These are phyloP conservation scores for Sisyra terminalis DNA, from an alignment of 2,888 invertebrate genomes.

Conservation along the genomic window DNA sequence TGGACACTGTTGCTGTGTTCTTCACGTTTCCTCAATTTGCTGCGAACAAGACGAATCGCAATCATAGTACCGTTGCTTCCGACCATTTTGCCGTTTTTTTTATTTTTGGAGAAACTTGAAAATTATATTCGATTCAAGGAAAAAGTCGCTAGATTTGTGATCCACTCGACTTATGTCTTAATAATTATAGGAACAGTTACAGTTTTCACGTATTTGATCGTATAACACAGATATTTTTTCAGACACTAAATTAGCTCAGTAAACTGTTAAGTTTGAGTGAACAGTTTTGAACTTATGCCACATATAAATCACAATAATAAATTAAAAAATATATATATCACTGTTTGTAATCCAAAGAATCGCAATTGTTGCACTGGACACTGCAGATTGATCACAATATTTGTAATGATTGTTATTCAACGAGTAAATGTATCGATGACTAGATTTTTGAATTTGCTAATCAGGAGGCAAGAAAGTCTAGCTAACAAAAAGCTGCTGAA, in stretches of 20 bases:
- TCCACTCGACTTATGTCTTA: background rate
- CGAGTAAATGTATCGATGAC: background rate
- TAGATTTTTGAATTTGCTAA: background rate
- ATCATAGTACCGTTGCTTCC: constrained; percentile 75
- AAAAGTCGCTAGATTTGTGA: background rate
- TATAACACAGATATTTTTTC: background rate
- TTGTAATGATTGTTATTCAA: constrained; percentile 15
- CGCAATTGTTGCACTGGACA: too few species aligned
- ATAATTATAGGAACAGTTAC: background rate
- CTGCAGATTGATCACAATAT: constrained; percentile 11
- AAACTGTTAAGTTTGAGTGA: background rate
- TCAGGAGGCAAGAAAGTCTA: background rate
- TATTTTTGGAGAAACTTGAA: constrained; percentile 7
- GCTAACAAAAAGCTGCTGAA: background rate
- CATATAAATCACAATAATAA: background rate
- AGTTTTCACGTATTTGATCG: background rate
- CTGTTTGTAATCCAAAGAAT: background rate
- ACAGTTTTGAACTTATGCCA: background rate
- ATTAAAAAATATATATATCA: background rate
- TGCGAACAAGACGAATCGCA: constrained; percentile 81
- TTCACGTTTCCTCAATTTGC: constrained; percentile 75
- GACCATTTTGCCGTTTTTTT: constrained; percentile 43
- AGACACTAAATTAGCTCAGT: constrained; percentile 1
- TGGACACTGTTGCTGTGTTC: constrained; percentile 56
- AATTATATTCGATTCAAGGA: background rate